These are phyloP conservation scores for Myrmophylax atrothorax DNA, from an alignment of 2,113 vertebrate species.

Conservation along the genomic window DNA sequence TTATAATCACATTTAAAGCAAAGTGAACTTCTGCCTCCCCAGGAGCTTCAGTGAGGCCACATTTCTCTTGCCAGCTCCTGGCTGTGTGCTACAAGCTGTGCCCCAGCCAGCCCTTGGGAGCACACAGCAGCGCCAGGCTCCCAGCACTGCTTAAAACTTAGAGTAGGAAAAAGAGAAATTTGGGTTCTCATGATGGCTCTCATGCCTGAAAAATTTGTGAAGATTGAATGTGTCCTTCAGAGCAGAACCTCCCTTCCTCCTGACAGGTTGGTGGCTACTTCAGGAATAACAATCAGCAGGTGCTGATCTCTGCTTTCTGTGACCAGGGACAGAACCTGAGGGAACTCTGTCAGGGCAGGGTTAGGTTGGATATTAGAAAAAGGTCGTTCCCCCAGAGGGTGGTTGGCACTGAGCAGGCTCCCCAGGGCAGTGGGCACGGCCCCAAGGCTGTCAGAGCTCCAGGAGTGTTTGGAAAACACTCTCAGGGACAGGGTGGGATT, in stretches of 20 bases:
- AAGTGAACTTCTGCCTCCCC: neutral
- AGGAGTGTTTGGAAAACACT: accelerated
- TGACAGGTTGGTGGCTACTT: neutral
- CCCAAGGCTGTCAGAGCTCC: neutral
- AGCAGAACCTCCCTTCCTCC: neutral
- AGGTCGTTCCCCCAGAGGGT: neutral
- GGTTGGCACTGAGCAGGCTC: neutral
- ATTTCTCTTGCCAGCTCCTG: neutral
- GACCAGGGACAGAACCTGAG: neutral
- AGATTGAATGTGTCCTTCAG: neutral
- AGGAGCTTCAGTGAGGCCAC: neutral
- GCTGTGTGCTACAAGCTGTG: neutral
- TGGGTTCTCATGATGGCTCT: neutral
- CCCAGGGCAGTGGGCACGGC: neutral
- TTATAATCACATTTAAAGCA: neutral
- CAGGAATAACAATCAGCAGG: neutral
- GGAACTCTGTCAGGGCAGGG: accelerated
- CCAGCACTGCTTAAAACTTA: neutral
- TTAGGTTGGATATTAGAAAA: accelerated
- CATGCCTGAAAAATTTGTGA: neutral
- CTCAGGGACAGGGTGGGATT: neutral
- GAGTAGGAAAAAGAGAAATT: neutral
- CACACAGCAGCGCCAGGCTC: neutral
- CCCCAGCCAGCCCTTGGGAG: neutral
- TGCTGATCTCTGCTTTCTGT: neutral